phyloP scores from a whole-genome alignment of 2,113 vertebrate genomes.

The Sialia sialis region DNA sequence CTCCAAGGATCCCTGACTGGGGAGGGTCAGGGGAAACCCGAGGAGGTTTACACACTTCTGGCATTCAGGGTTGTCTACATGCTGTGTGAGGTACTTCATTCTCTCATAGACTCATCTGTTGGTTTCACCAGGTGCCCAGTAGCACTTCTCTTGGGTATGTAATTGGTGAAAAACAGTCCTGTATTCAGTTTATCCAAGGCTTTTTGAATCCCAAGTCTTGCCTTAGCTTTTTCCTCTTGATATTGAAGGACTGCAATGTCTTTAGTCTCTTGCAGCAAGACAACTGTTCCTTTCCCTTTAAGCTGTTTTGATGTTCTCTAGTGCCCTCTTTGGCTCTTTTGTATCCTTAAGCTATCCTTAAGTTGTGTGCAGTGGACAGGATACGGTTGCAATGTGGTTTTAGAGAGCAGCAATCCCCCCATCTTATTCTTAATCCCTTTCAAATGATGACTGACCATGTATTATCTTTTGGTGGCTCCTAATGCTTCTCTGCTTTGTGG shows the following conservation, averaged over 20 bases:
- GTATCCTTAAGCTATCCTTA: neutral
- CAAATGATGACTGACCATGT: neutral
- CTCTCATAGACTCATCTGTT: neutral
- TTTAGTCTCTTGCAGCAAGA: neutral
- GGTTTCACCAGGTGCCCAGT: neutral
- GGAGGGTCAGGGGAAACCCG: neutral
- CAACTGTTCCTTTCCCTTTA: neutral
- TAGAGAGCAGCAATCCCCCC: neutral
- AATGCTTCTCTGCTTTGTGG: neutral
- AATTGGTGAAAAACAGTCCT: neutral
- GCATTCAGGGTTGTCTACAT: neutral
- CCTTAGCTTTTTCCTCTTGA: neutral
- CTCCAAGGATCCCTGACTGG: neutral
- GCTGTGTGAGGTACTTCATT: neutral
- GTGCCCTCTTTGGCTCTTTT: neutral
- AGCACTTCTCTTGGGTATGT: neutral
- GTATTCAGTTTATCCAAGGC: neutral
- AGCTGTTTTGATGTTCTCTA: neutral
- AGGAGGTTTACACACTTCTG: neutral
- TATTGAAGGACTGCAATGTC: neutral
- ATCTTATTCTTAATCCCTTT: neutral
- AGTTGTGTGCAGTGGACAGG: neutral
- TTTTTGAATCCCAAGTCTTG: neutral
- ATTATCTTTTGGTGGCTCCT: neutral
- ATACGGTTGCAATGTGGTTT: neutral